phyloP scores from a whole-genome alignment of 2,113 vertebrate species.

The Hemiprocne comata region DNA sequence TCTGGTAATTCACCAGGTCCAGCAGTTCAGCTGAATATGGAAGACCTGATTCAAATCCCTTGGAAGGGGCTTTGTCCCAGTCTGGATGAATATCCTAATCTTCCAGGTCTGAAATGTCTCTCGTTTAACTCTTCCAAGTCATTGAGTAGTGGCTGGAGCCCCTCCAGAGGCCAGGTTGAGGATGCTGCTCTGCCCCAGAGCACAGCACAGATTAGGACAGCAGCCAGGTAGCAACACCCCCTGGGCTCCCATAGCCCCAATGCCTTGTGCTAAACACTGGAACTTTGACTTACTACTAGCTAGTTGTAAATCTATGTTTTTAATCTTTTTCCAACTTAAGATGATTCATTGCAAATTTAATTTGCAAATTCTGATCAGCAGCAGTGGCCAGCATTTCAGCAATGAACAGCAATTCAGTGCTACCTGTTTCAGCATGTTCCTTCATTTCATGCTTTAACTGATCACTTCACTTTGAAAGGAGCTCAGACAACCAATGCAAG shows the following conservation, averaged over 20 bases:
- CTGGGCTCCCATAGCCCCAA: accelerated
- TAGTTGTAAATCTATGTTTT: not conserved
- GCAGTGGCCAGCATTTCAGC: not conserved
- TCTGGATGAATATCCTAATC: not conserved
- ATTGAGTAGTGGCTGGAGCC: not conserved
- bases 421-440: not conserved
- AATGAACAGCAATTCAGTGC: not conserved
- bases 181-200: not conserved
- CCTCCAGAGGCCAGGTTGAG: not conserved
- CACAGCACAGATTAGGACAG: not conserved
- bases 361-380: not conserved
- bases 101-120: not conserved
- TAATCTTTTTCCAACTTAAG: not conserved
- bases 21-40: not conserved
- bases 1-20: not conserved
- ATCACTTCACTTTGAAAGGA: conserved; percentile 1
- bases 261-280: not conserved
- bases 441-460: not conserved
- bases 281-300: not conserved
- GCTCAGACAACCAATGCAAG: conserved; percentile 19
- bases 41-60: not conserved
- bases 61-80: not conserved
- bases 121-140: not conserved
- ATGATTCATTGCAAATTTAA: not conserved
- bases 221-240: not conserved